Conservation (phyloP, 2,797 vertebrate genomes). For the Aselliscus stoliczkanus region DNA sequence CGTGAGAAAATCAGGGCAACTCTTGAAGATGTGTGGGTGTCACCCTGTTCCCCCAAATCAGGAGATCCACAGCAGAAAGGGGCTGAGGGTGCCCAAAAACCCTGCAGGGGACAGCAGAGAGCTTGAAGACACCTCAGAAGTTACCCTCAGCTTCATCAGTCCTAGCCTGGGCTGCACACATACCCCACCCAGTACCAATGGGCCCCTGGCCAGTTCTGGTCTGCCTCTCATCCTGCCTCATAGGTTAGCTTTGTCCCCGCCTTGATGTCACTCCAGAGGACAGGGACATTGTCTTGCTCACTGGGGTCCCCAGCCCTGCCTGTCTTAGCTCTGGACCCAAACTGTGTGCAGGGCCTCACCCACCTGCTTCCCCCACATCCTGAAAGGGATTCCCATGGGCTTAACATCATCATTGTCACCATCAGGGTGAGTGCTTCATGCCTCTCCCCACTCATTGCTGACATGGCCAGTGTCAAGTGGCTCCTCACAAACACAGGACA, state of each 20-base stretch:
- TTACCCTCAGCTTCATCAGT: too few species aligned
- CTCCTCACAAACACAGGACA: not conserved
- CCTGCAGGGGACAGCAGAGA: not conserved
- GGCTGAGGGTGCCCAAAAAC: too few species aligned
- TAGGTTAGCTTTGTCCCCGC: not conserved
- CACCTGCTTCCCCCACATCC: not conserved
- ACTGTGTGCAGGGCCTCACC: not conserved
- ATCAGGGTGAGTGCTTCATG: accelerated
- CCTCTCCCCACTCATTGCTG: accelerated
- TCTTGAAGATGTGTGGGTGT: not conserved
- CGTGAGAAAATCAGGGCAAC: not conserved
- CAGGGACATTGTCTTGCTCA: not conserved
- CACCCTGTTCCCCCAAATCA: not conserved
- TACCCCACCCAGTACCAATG: too few species aligned
- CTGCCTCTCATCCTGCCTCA: not conserved
- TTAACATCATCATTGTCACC: too few species aligned
- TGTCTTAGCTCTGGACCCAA: too few species aligned
- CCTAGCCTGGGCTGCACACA: too few species aligned
- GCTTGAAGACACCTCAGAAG: too few species aligned
- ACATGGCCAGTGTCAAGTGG: not conserved
- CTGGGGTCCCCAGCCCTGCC: not conserved
- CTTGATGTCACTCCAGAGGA: not conserved
- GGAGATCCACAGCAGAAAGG: not conserved
- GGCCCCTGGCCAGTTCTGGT: not conserved
- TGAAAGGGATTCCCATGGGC: not conserved